A percentile compares a stretch with the other conserved stretches of the same genome.
phyloP scores from a whole-genome alignment of 2,888 invertebrate genomes.

The Philonicus albiceps region DNA sequence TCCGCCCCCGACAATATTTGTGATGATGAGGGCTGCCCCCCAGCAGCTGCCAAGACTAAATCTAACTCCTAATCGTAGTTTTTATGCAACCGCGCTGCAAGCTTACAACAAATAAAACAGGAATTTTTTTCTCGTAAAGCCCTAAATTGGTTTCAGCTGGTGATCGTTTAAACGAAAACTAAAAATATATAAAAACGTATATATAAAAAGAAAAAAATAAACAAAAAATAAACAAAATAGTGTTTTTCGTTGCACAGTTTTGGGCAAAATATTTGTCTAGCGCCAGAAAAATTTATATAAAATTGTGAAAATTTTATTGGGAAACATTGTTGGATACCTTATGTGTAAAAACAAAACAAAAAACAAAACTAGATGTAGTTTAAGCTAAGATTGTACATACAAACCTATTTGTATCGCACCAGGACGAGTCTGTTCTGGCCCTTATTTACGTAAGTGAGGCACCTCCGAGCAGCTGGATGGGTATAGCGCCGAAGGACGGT shows the following conservation, averaged over 20 bases:
- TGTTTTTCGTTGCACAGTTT: constrained; percentile 11
- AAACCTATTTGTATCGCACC: constrained; percentile 32
- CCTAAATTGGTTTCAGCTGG: constrained; percentile 29
- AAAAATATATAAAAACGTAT: neutral
- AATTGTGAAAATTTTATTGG: constrained; percentile 31
- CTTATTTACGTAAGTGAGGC: constrained; percentile 26
- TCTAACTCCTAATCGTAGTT: constrained; percentile 30
- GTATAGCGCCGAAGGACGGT: neutral
- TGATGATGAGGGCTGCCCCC: constrained; percentile 56
- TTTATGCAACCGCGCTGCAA: neutral
- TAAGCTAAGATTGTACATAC: constrained; percentile 19
- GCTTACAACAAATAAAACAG: neutral
- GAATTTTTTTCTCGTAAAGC: neutral
- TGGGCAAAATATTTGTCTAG: neutral
- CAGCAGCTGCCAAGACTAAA: constrained; percentile 45
- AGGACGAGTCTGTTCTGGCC: constrained; percentile 20
- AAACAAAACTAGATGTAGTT: constrained; percentile 18
- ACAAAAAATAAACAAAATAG: neutral
- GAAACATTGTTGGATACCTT: constrained; percentile 13
- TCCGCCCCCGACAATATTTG: constrained; percentile 66
- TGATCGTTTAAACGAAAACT: neutral
- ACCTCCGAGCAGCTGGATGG: neutral
- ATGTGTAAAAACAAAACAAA: constrained; percentile 16
- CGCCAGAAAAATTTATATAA: constrained; percentile 18
- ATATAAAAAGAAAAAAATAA: neutral